Conservation (phyloP, 2,113 vertebrate species). For the Alligator sinensis region DNA sequence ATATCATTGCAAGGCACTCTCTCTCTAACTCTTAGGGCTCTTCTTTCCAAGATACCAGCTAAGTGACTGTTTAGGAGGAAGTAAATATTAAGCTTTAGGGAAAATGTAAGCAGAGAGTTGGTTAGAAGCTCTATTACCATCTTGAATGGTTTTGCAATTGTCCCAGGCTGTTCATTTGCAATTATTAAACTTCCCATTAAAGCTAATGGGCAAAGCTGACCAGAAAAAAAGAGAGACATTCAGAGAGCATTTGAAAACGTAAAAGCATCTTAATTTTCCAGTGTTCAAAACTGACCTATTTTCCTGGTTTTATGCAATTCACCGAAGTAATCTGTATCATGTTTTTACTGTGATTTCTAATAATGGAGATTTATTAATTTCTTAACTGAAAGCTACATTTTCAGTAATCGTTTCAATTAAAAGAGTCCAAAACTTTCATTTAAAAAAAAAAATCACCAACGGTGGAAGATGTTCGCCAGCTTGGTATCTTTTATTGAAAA, state of each 20-base stretch:
- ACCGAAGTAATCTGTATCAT: rapidly evolving
- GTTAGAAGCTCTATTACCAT: background rate
- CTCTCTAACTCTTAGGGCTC: rapidly evolving
- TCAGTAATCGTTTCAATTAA: background rate
- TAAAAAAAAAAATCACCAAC: background rate
- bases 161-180: background rate
- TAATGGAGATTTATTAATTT: background rate
- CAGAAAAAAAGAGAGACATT: background rate
- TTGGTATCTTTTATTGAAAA: background rate
- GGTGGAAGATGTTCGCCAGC: background rate
- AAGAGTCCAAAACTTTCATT: background rate
- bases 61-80: background rate
- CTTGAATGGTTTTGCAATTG: background rate
- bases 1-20: background rate
- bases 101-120: background rate
- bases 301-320: background rate
- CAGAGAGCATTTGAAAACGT: background rate
- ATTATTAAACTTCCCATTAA: background rate
- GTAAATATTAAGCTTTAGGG: background rate
- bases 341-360: background rate
- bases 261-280: background rate
- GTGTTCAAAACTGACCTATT: background rate
- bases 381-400: background rate
- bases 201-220: background rate
- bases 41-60: background rate